Evolutionary conservation across 2,888 invertebrate genomes (phyloP), one percentile per base, ranked within the genome.

Genomic region (Caenorhabditis becei): DNA sequence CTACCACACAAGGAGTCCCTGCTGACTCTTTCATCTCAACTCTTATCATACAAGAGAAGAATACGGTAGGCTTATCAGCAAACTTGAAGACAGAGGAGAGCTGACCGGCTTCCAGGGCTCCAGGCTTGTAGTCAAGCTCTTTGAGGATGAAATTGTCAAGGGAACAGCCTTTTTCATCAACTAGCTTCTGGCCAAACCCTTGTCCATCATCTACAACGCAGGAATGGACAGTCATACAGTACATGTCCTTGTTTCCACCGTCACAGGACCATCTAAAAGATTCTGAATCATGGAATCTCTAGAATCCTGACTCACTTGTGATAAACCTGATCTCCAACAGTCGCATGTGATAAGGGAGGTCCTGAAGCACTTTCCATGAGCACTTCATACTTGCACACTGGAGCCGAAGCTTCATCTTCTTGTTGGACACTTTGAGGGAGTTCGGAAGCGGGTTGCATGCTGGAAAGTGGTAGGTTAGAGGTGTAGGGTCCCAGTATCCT

Each of bases 171-270:
- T 87, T 77, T n/a, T 80, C 80, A 75, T 90, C 90, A 26, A 90
- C 80, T 37, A 90, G 66, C 47, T 86, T 84, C 41, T 90, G 90
- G 3, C 82, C 84, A 26, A 80, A 79, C 28, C 90, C 89, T 44
- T 88, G 87, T 14, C 90, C 90, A 65, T 90, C 89, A 59, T 90
- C 89, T 16, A 88, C 90, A 1, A 81, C 80, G 67, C 89, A 89
- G 0, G 88, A 85, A 70, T 90, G 90, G 26, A 90, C 90, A 0
- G 89, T 90, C 83, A 90, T 83, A 61, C 90, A 90, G 77, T 83
- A 89, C 56, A 82, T 78, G 2, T 70, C 77, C 23, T 59, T 58
- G 37, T 71, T 66, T 5, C 58, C 54, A 0, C 82, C 83, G 18
- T 71, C 67, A 67, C 88, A 88, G 7, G 77, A 77, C 88, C 88